These are phyloP conservation scores for Malurus alboscapulatus DNA, from an alignment of 2,113 vertebrate genomes.

Conservation along the genomic window DNA sequence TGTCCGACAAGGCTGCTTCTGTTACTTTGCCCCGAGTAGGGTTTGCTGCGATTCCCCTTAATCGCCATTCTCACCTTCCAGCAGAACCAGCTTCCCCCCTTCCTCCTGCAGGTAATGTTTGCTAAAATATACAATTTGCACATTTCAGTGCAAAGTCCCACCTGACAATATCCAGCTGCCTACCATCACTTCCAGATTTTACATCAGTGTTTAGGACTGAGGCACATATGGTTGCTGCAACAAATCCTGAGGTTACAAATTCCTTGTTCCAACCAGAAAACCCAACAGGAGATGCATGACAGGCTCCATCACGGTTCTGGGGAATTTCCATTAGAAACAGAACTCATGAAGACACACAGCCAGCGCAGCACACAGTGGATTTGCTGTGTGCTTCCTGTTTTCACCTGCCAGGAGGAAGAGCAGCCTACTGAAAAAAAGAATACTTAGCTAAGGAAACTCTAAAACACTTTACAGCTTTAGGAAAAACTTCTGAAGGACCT, in stretches of 20 bases:
- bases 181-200: not conserved
- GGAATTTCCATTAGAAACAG: not conserved
- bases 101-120: not conserved
- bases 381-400: not conserved
- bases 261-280: not conserved
- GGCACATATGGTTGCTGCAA: not conserved
- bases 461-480: not conserved
- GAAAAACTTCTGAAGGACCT: not conserved
- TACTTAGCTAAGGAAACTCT: not conserved
- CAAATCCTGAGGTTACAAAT: not conserved
- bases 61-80: not conserved
- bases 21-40: not conserved
- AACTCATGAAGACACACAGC: not conserved
- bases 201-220: not conserved
- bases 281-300: not conserved
- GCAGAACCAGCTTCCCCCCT: not conserved
- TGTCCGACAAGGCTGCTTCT: accelerated
- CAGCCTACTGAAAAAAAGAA: not conserved
- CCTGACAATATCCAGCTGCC: not conserved
- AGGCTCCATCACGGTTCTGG: not conserved
- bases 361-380: not conserved
- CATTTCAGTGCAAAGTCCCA: not conserved
- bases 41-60: not conserved
- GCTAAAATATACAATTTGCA: not conserved
- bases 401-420: not conserved